Conservation (phyloP, 35 echinoderm and acorn worm genomes). For the Lytechinus variegatus region DNA sequence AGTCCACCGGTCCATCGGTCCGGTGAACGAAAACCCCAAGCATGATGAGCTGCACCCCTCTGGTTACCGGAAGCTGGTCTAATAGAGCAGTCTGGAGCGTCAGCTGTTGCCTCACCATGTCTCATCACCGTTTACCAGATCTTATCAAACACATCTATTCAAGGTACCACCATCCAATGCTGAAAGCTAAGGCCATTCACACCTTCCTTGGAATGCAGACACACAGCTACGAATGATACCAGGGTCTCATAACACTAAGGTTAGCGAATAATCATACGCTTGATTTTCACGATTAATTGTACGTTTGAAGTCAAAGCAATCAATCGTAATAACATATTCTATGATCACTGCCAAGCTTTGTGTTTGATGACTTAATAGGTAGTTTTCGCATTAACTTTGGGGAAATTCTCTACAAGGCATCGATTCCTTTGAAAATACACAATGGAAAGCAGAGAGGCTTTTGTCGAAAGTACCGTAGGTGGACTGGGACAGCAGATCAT, state of each 20-base stretch:
- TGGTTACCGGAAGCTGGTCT: neutral
- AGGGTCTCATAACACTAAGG: neutral
- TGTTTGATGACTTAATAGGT: too few relatives aligned
- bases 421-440: too few relatives aligned
- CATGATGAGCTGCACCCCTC: neutral
- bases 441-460: too few relatives aligned
- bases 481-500: too few relatives aligned
- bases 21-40: neutral
- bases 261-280: too few relatives aligned
- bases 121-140: neutral
- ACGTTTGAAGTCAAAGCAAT: too few relatives aligned
- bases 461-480: too few relatives aligned
- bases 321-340: too few relatives aligned
- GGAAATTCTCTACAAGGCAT: too few relatives aligned
- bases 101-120: neutral
- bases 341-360: too few relatives aligned
- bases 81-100: neutral
- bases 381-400: too few relatives aligned
- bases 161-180: neutral
- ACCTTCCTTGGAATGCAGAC: neutral
- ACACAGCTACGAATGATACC: neutral
- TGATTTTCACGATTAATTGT: too few relatives aligned
- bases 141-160: neutral
- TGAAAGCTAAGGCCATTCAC: neutral
- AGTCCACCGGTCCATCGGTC: neutral